These are phyloP conservation scores for Aphidoletes aphidimyza DNA, from an alignment of 2,888 invertebrate species.

Conservation along the genomic window DNA sequence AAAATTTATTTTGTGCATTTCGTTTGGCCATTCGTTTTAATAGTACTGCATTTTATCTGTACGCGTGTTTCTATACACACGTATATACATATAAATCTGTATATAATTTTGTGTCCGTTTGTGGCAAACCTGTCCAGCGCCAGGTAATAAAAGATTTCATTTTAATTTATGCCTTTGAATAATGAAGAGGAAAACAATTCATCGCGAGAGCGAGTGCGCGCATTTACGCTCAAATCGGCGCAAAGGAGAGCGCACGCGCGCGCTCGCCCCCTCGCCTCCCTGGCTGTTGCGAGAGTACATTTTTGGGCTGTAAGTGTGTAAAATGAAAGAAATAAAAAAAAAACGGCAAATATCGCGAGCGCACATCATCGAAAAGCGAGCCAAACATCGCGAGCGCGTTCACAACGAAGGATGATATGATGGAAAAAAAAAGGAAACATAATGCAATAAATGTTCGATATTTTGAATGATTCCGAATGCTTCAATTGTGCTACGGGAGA, in stretches of 20 bases:
- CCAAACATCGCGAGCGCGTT: background rate
- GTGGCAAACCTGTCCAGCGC: slow-evolving; percentile 55
- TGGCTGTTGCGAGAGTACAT: too few species aligned
- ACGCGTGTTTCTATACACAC: background rate
- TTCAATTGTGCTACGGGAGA: background rate
- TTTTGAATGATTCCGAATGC: background rate
- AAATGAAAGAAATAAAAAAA: background rate
- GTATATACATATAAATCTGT: background rate
- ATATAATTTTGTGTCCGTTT: background rate
- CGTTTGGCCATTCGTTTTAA: slow-evolving; percentile 26
- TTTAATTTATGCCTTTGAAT: slow-evolving; percentile 55
- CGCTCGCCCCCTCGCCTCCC: too few species aligned
- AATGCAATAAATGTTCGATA: slow-evolving; percentile 48
- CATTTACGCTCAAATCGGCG: slow-evolving; percentile 43
- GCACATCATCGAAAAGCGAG: background rate
- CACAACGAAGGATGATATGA: slow-evolving; percentile 3
- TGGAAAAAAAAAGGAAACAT: slow-evolving; percentile 18
- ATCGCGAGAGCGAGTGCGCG: slow-evolving; percentile 39
- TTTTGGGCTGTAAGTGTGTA: too few species aligned
- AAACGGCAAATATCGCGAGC: too few species aligned
- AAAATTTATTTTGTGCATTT: slow-evolving; percentile 42
- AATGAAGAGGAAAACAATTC: slow-evolving; percentile 54
- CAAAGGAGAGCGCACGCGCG: too few species aligned
- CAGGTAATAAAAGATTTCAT: slow-evolving; percentile 55
- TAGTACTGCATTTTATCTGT: background rate